These are phyloP conservation scores for Drosophila erecta DNA, from an alignment of 1,140 invertebrate genomes.

Conservation along the genomic window DNA sequence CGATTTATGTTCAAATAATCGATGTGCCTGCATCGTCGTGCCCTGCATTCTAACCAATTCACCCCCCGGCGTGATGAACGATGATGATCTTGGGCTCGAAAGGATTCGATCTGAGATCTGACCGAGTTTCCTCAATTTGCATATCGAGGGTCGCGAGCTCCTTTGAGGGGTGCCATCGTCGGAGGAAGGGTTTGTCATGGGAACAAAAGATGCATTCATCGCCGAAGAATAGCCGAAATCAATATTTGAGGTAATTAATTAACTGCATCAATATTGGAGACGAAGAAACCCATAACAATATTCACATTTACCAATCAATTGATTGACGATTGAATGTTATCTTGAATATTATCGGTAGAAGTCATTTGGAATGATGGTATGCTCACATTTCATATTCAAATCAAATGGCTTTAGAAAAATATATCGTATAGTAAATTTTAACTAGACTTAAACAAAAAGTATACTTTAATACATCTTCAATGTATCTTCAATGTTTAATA, in stretches of 20 bases:
- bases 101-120: constrained; percentile 48
- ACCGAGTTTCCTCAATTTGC: constrained; percentile 61
- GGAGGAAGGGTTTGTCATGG: constrained; percentile 69
- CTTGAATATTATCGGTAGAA: constrained; percentile 49
- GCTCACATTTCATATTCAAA: background rate
- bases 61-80: constrained; percentile 49
- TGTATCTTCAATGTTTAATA: too few species aligned
- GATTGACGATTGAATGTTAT: constrained; percentile 65
- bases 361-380: constrained; percentile 19
- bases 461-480: too few species aligned
- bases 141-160: constrained; percentile 53
- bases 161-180: constrained; percentile 34
- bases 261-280: constrained; percentile 64
- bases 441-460: too few species aligned
- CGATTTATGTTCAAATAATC: constrained; percentile 63
- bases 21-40: constrained; percentile 22
- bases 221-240: constrained; percentile 71
- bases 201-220: constrained; percentile 72
- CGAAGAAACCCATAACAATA: constrained; percentile 58
- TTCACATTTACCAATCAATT: constrained; percentile 78
- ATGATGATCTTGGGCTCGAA: constrained; percentile 35
- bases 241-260: constrained; percentile 84
- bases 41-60: constrained; percentile 45
- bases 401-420: background rate
- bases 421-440: too few species aligned